Base-by-base conservation (phyloP, 2,888 invertebrate species). In the Oxytorus armatus region DNA sequence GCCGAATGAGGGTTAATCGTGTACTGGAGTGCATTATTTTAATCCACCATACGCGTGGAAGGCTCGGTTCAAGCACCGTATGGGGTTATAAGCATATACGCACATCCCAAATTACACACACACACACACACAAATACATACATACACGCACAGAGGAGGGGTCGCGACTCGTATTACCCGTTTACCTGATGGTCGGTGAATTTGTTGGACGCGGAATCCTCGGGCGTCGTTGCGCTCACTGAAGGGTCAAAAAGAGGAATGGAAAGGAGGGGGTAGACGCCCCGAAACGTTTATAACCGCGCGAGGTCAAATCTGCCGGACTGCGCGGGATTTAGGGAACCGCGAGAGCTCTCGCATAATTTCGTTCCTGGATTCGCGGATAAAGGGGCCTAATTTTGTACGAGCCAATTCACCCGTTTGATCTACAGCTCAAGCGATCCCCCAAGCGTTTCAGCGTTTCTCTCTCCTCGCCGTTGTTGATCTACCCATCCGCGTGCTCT, bases 11-110 rank as follows among this genome's bases (percentile, higher is more conserved):
- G 85, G 83, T 84, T 81, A 85, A 84, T 83, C 55, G 61, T 29
- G 76, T 18, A 51, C 51, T 53, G 59, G 59, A 65, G 86, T 86
- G 87, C 88, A 88, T 90, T 88, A 89, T 89, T 89, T 89, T 89
- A 89, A 90, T 90, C 90, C 86, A 82, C 75, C 49, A 44, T 55
- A 51, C 39, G 42, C 33, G 23, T 49, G 65, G 33, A 42, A 57
- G 23, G 68, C 39, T 49, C 61, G 42, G 65, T 79, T 33, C 11
- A 66, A 42, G 68, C 57, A n/a, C 42, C 47, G 29, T 61, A 39
- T 44, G 25, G 47, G 51, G 33, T 74, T 57, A 69, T 77, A 77
- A 77, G 69, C 77, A 73, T 69, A 80, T 44, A 53, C 21, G 10
- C 2, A 5, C 36, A 42, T 10, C 66, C 66, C 25, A 70, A 75